These are phyloP conservation scores for Harpalus rubripes DNA, from an alignment of 2,888 invertebrate species.

Conservation along the genomic window DNA sequence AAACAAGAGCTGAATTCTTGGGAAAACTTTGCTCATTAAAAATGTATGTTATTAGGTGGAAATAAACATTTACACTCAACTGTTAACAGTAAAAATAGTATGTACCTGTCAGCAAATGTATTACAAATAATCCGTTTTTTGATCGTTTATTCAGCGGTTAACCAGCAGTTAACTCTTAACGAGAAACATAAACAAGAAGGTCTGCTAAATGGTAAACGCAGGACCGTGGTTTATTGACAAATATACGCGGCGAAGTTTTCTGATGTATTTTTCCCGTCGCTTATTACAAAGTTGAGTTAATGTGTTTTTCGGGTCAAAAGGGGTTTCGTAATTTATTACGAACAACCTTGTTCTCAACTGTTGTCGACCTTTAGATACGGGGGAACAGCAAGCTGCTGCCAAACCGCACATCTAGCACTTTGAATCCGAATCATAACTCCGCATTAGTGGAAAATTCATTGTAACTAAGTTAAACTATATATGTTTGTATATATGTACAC, in stretches of 20 bases:
- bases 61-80: neutral
- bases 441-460: neutral
- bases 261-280: slow-evolving; percentile 52
- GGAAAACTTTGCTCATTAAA: neutral
- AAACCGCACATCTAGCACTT: slow-evolving; percentile 20
- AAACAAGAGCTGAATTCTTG: neutral
- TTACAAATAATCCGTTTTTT: slow-evolving; percentile 44
- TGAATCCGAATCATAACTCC: slow-evolving; percentile 19
- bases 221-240: slow-evolving; percentile 50
- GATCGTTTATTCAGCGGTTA: slow-evolving; percentile 33
- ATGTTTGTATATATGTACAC: too few species aligned
- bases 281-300: slow-evolving; percentile 55
- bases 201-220: slow-evolving; percentile 43
- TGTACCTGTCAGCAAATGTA: slow-evolving; percentile 19
- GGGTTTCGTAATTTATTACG: slow-evolving; percentile 53
- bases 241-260: slow-evolving; percentile 32
- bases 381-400: slow-evolving; percentile 32
- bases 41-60: neutral
- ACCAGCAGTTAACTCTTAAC: slow-evolving; percentile 48
- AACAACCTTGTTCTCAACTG: slow-evolving; percentile 36
- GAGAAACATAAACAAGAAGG: slow-evolving; percentile 38
- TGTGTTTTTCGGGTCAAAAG: slow-evolving; percentile 51
- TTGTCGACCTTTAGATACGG: slow-evolving; percentile 13
- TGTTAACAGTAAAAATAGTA: neutral
- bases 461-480: neutral